Conservation (phyloP, 2,113 vertebrate genomes). For the Oreocharis arfaki region DNA sequence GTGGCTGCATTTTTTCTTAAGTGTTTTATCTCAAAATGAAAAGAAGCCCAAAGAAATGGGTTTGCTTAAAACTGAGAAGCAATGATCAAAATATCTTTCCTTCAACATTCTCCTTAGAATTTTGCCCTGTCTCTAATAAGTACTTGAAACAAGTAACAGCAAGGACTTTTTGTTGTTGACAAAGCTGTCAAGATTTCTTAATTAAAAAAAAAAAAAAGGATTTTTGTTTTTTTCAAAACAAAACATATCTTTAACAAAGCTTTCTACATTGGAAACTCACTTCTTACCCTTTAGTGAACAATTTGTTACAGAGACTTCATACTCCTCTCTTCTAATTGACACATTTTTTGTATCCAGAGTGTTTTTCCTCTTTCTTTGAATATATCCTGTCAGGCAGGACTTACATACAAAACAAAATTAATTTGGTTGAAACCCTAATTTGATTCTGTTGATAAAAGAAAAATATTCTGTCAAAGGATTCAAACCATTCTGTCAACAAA, state of each 20-base stretch:
- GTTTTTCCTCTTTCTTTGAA: slow-evolving; percentile 14
- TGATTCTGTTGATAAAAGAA: slow-evolving; percentile 34
- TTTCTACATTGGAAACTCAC: neutral
- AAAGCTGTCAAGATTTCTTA: neutral
- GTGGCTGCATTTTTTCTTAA: neutral
- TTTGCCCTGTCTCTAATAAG: neutral
- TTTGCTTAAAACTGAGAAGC: neutral
- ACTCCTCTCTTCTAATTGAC: slow-evolving; percentile 17
- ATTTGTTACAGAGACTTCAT: slow-evolving; percentile 19
- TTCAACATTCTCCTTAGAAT: neutral
- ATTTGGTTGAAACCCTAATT: slow-evolving; percentile 25
- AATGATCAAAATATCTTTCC: neutral
- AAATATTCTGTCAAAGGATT: neutral
- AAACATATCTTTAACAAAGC: neutral
- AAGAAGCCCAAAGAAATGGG: neutral
- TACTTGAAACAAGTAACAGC: neutral
- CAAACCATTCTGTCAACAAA: slow-evolving; percentile 26
- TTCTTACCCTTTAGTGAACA: slow-evolving; percentile 8
- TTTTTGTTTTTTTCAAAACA: neutral
- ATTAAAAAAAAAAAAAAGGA: neutral
- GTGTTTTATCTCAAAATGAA: neutral
- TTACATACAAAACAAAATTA: slow-evolving; percentile 1
- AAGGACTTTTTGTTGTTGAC: neutral
- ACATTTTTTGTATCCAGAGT: neutral
- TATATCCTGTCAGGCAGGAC: slow-evolving; percentile 3